phyloP scores from a whole-genome alignment of 2,113 vertebrate genomes.

The Delphinus delphis region DNA sequence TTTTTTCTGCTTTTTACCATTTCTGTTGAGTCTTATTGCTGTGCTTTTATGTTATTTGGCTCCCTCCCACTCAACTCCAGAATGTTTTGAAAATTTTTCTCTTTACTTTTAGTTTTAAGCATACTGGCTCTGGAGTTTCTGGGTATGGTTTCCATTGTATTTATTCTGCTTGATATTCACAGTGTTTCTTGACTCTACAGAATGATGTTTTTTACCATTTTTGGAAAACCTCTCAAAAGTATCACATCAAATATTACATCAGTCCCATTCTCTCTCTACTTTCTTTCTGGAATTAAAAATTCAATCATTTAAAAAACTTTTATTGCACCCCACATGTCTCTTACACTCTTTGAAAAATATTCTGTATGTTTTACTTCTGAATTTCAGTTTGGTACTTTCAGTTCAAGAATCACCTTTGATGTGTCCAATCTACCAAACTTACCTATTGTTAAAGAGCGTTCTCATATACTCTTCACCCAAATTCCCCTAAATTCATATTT shows the following conservation, averaged over 20 bases:
- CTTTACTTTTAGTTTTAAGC: neutral
- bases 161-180: neutral
- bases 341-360: neutral
- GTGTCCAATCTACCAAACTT: neutral
- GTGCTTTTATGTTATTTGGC: neutral
- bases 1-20: neutral
- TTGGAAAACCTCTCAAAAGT: neutral
- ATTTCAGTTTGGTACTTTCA: neutral
- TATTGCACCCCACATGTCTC: neutral
- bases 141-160: neutral
- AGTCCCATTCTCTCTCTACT: neutral
- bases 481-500: too few species aligned
- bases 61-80: rapidly evolving
- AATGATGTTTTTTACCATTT: neutral
- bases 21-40: neutral
- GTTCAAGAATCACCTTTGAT: neutral
- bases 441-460: neutral
- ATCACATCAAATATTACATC: neutral
- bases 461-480: too few species aligned
- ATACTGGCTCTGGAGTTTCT: neutral
- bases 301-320: neutral
- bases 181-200: neutral
- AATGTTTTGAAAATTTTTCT: neutral
- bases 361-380: neutral
- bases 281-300: neutral